A percentile compares a stretch with the other conserved stretches of the same genome.
These are phyloP conservation scores for Keiferia lycopersicella DNA, from an alignment of 2,888 invertebrate genomes.

Conservation along the genomic window DNA sequence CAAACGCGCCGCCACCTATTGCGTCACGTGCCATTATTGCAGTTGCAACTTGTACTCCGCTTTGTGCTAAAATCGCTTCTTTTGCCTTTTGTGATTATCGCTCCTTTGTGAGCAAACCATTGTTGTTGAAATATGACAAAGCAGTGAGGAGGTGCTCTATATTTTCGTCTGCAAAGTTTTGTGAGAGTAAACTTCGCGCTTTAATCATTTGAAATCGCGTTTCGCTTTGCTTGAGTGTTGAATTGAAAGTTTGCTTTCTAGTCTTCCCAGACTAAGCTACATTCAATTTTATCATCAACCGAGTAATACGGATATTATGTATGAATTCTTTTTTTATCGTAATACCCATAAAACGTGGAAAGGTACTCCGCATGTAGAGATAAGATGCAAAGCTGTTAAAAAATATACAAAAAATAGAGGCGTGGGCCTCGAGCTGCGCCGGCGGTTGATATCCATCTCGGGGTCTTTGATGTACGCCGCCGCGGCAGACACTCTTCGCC, in stretches of 20 bases:
- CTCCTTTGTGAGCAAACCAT: conserved; percentile 18
- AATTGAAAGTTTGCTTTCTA: conserved; percentile 2
- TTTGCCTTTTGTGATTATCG: conserved; percentile 25
- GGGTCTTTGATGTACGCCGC: conserved; percentile 65
- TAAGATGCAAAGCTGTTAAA: conserved; percentile 63
- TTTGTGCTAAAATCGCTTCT: conserved; percentile 29
- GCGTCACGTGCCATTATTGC: conserved; percentile 65
- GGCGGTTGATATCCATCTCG: conserved; percentile 66
- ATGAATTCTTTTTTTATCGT: conserved; percentile 26
- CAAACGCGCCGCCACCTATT: conserved; percentile 63
- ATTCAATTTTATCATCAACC: conserved; percentile 2
- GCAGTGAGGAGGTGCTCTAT: neutral
- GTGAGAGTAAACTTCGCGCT: neutral
- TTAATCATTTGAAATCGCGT: neutral
- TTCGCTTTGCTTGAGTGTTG: neutral
- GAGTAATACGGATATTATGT: conserved; percentile 27
- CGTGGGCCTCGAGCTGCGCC: conserved; percentile 53
- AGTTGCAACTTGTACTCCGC: conserved; percentile 31
- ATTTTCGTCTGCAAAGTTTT: conserved; percentile 7
- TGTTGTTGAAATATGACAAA: conserved; percentile 15
- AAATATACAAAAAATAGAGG: conserved; percentile 65
- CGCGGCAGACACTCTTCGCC: conserved; percentile 47
- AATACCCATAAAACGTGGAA: conserved; percentile 50
- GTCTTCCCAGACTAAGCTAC: neutral
- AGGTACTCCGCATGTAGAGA: conserved; percentile 44